Percentiles rank a stretch among this genome's conserved stretches.
These are phyloP conservation scores for Peromyscus nudipes DNA, from an alignment of 2,797 vertebrate genomes.

Conservation along the genomic window DNA sequence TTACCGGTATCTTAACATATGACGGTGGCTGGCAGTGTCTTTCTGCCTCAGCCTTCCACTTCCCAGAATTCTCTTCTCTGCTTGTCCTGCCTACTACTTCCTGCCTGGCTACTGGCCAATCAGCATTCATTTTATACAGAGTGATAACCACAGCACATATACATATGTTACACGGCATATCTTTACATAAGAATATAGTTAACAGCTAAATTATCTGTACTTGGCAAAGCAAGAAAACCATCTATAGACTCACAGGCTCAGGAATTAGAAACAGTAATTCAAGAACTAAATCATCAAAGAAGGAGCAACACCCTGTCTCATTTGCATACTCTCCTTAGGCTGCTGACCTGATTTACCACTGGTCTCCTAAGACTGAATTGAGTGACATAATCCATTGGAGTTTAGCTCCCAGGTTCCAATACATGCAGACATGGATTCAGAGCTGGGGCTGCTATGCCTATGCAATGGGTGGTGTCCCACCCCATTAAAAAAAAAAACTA, in stretches of 20 bases:
- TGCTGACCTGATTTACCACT: slow-evolving; percentile 49
- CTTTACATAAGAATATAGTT: slow-evolving; percentile 58
- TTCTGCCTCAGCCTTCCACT: too few species aligned
- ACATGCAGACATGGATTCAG: slow-evolving; percentile 50
- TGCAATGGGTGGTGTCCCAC: neutral
- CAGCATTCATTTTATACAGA: too few species aligned
- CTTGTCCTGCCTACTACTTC: too few species aligned
- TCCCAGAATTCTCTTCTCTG: too few species aligned
- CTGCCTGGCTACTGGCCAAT: too few species aligned
- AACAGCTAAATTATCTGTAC: slow-evolving; percentile 53
- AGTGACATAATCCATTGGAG: slow-evolving; percentile 58
- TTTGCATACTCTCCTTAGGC: neutral
- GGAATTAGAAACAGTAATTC: slow-evolving; percentile 80
- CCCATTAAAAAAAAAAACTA: slow-evolving; percentile 54
- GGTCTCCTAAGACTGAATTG: slow-evolving; percentile 16
- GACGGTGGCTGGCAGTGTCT: too few species aligned
- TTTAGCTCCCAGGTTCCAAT: slow-evolving; percentile 53
- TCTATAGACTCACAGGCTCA: slow-evolving; percentile 81
- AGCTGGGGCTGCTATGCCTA: slow-evolving; percentile 2
- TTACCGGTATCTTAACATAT: too few species aligned
- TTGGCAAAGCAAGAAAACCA: slow-evolving; percentile 65
- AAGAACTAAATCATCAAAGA: slow-evolving; percentile 59
- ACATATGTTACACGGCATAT: neutral
- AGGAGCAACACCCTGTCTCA: slow-evolving; percentile 35
- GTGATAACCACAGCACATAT: neutral